Percentiles rank a stretch among this genome's conserved stretches.
Evolutionary conservation across 2,888 invertebrate species (phyloP).

Genomic region (Athalia rosae): DNA sequence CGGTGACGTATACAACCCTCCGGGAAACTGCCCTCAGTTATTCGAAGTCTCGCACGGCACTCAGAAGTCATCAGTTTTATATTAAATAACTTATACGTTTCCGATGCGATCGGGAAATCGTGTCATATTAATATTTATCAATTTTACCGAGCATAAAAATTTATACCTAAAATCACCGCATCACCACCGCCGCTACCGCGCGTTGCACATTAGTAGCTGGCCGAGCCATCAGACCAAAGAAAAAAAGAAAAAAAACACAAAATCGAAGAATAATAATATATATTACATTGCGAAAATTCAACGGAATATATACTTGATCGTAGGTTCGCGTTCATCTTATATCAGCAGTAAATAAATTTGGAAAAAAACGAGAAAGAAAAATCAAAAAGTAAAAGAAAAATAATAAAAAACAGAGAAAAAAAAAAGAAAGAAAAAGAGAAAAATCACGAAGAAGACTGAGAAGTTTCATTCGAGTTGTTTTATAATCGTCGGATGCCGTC

Average conservation of each 20-base stretch:
- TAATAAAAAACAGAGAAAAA: background rate
- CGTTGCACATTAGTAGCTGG: too few species aligned
- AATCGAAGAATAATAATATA: slow-evolving; percentile 15
- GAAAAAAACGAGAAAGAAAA: background rate
- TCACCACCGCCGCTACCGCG: too few species aligned
- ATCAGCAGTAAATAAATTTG: background rate
- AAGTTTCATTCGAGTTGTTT: background rate
- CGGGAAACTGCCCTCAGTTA: slow-evolving; percentile 40
- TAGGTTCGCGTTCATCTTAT: slow-evolving; percentile 36
- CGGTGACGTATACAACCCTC: slow-evolving; percentile 54
- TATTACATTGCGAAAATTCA: background rate
- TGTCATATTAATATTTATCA: too few species aligned
- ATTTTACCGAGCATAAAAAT: too few species aligned
- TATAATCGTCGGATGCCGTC: background rate
- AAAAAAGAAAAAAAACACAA: slow-evolving; percentile 20
- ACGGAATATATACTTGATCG: slow-evolving; percentile 1
- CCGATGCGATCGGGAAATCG: too few species aligned
- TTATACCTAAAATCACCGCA: too few species aligned
- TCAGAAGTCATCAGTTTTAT: slow-evolving; percentile 24
- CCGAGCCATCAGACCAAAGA: too few species aligned
- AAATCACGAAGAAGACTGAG: background rate
- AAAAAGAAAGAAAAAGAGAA: slow-evolving; percentile 16
- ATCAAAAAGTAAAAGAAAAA: background rate
- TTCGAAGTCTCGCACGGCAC: slow-evolving; percentile 46
- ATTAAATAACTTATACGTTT: background rate